phyloP scores from a whole-genome alignment of 1,140 invertebrate genomes.

The Orussus abietinus region DNA sequence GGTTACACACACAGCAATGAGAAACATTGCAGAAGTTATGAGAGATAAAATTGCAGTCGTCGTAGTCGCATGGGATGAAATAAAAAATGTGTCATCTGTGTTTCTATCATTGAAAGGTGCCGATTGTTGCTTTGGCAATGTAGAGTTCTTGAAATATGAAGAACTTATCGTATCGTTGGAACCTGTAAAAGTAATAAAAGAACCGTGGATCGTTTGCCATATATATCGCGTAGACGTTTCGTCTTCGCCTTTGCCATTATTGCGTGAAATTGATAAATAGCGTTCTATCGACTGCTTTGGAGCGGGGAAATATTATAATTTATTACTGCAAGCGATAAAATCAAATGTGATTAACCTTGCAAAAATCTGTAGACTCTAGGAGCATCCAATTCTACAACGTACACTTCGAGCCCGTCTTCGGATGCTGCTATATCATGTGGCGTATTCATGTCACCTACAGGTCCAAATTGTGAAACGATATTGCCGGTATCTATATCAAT shows the following conservation, averaged over 20 bases:
- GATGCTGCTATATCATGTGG: slow-evolving; percentile 75
- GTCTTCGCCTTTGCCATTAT: no score
- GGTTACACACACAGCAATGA: slow-evolving; percentile 38
- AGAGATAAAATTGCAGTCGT: slow-evolving; percentile 29
- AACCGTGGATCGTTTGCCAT: no score
- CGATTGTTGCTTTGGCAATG: slow-evolving; percentile 10
- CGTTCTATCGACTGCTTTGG: no score
- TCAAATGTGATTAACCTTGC: no score
- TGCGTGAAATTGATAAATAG: no score
- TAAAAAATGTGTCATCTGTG: slow-evolving; percentile 11
- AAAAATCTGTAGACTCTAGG: slow-evolving; percentile 64
- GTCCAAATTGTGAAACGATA: slow-evolving; percentile 61
- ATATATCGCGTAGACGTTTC: no score
- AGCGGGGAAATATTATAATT: no score
- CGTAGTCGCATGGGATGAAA: no score
- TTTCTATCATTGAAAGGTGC: slow-evolving; percentile 25
- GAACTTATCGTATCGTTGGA: slow-evolving; percentile 11
- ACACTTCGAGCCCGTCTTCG: slow-evolving; percentile 64
- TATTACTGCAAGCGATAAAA: no score
- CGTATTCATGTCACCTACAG: slow-evolving; percentile 58
- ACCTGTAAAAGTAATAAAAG: slow-evolving; percentile 19
- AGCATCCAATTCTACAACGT: slow-evolving; percentile 70
- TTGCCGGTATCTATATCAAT: slow-evolving; percentile 60
- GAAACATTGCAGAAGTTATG: slow-evolving; percentile 31
- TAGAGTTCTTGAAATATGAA: slow-evolving; percentile 11